phyloP scores from a whole-genome alignment of 2,888 invertebrate species.

The Diaphora mendica region DNA sequence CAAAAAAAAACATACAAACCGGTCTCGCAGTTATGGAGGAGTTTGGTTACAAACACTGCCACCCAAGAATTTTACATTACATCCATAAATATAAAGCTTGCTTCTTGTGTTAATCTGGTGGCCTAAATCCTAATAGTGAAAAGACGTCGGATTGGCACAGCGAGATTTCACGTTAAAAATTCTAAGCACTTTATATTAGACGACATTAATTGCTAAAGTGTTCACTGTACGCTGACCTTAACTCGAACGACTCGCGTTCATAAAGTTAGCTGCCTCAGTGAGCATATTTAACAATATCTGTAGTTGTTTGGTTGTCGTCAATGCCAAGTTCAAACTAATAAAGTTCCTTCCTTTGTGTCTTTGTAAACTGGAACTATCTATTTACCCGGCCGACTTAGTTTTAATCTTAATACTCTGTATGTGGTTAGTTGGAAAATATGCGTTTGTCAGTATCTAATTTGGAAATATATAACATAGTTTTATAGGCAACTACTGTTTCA shows the following conservation, averaged over 20 bases:
- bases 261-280: not conserved
- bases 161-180: too few relatives aligned
- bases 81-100: too few relatives aligned
- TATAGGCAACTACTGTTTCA: not conserved
- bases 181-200: not conserved
- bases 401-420: conserved; percentile 15
- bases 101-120: too few relatives aligned
- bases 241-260: not conserved
- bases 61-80: too few relatives aligned
- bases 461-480: not conserved
- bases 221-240: not conserved
- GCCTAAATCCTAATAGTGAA: too few relatives aligned
- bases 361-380: conserved; percentile 19
- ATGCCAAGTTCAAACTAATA: conserved; percentile 29
- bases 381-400: conserved; percentile 16
- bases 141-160: too few relatives aligned
- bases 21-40: too few relatives aligned
- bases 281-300: conserved; percentile 30
- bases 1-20: too few relatives aligned
- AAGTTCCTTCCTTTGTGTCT: conserved; percentile 25
- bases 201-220: not conserved
- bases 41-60: too few relatives aligned
- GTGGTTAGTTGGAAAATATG: not conserved
- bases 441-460: not conserved
- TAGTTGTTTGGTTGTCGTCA: conserved; percentile 33